Conservation (phyloP, 2,113 vertebrate genomes). For the Benthochromis sp. region DNA sequence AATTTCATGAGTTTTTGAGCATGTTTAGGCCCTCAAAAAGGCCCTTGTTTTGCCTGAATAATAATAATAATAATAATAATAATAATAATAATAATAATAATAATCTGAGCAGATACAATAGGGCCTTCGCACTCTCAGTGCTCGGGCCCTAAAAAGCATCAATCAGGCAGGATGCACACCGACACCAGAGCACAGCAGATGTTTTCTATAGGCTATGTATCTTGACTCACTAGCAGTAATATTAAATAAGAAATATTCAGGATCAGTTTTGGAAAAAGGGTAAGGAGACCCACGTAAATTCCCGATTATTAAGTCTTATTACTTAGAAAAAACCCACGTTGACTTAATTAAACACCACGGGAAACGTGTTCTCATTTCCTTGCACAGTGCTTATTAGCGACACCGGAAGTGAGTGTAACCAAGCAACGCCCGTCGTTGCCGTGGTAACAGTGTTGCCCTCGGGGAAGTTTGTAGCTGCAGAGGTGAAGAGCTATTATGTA, state of each 20-base stretch:
- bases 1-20: too few relatives aligned
- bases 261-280: too few relatives aligned
- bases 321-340: not conserved
- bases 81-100: too few relatives aligned
- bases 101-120: too few relatives aligned
- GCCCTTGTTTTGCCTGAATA: too few relatives aligned
- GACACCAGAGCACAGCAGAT: not conserved
- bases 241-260: not conserved
- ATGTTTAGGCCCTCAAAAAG: too few relatives aligned
- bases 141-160: not conserved
- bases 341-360: not conserved
- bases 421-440: constrained; percentile 12
- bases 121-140: too few relatives aligned
- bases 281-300: not conserved
- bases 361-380: not conserved
- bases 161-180: not conserved
- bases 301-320: not conserved
- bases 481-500: not conserved
- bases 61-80: too few relatives aligned
- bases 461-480: not conserved
- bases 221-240: not conserved
- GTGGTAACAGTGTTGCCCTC: constrained; percentile 15
- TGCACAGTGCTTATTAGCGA: not conserved
- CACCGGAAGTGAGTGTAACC: constrained; percentile 48
- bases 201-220: not conserved